phyloP scores from a whole-genome alignment of 2,797 vertebrate species.

The Falco novaeseelandiae region DNA sequence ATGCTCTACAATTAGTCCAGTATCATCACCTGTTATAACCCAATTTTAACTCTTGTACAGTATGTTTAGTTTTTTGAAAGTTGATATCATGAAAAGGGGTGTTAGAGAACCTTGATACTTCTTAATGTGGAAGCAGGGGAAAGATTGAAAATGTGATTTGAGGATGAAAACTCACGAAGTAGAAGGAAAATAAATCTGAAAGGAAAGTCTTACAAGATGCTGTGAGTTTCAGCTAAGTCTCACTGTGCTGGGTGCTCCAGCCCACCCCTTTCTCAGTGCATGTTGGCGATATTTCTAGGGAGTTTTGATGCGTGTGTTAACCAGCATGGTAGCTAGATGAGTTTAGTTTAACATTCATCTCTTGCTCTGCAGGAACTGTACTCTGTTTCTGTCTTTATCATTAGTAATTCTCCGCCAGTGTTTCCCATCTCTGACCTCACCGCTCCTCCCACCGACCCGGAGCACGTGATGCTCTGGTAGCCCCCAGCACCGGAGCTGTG shows the following conservation, averaged over 20 bases:
- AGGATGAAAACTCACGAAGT: background rate
- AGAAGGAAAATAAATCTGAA: background rate
- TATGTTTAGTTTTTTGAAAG: too few species aligned
- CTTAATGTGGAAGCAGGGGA: background rate
- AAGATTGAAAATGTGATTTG: background rate
- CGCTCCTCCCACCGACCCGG: rapidly evolving
- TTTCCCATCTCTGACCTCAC: background rate
- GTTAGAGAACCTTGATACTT: background rate
- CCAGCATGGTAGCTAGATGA: background rate
- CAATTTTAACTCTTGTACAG: background rate
- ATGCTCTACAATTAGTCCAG: background rate
- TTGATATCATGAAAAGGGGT: background rate
- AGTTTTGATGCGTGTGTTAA: background rate
- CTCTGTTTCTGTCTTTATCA: background rate
- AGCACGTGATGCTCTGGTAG: background rate
- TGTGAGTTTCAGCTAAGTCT: background rate
- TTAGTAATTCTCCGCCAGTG: background rate
- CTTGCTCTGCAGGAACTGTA: background rate
- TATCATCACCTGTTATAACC: background rate
- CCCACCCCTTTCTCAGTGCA: background rate
- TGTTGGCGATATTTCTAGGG: background rate
- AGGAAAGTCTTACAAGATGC: background rate
- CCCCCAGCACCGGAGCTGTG: background rate
- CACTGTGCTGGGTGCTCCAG: background rate
- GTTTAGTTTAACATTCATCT: background rate